These are phyloP conservation scores for Tinea trinotella DNA, from an alignment of 2,888 invertebrate species.

Conservation along the genomic window DNA sequence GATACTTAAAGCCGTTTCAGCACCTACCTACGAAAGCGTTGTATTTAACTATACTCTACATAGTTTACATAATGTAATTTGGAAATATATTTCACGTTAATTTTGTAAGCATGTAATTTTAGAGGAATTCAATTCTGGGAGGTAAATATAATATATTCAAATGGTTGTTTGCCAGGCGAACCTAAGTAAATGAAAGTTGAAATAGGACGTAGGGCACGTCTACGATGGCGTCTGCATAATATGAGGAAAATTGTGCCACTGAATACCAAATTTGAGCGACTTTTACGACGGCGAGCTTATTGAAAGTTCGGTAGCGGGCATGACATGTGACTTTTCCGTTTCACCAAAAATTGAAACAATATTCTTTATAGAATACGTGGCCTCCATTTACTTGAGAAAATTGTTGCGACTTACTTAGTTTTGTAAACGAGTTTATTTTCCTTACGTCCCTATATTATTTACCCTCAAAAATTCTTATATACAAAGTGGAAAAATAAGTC, in stretches of 20 bases:
- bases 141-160: slow-evolving; percentile 48
- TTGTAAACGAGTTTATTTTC: too few relatives aligned
- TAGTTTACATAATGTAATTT: slow-evolving; percentile 49
- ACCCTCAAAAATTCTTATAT: too few relatives aligned
- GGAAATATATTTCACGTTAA: slow-evolving; percentile 46
- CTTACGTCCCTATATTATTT: too few relatives aligned
- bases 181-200: slow-evolving; percentile 46
- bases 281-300: slow-evolving; percentile 9
- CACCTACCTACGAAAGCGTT: not conserved
- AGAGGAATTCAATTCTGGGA: slow-evolving; percentile 37
- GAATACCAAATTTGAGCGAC: slow-evolving; percentile 13
- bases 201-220: slow-evolving; percentile 29
- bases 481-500: too few relatives aligned
- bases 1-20: slow-evolving; percentile 11
- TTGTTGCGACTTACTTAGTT: not conserved
- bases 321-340: slow-evolving; percentile 1
- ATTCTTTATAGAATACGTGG: slow-evolving; percentile 7
- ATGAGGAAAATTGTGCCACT: slow-evolving; percentile 27
- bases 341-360: slow-evolving; percentile 4
- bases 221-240: slow-evolving; percentile 28
- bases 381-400: not conserved
- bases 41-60: slow-evolving; percentile 36
- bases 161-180: slow-evolving; percentile 36
- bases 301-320: not conserved
- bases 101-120: slow-evolving; percentile 39